Percentiles rank a stretch among this genome's conserved stretches.
Conservation (phyloP, 2,888 invertebrate species). For the Ophion ventricosus region DNA sequence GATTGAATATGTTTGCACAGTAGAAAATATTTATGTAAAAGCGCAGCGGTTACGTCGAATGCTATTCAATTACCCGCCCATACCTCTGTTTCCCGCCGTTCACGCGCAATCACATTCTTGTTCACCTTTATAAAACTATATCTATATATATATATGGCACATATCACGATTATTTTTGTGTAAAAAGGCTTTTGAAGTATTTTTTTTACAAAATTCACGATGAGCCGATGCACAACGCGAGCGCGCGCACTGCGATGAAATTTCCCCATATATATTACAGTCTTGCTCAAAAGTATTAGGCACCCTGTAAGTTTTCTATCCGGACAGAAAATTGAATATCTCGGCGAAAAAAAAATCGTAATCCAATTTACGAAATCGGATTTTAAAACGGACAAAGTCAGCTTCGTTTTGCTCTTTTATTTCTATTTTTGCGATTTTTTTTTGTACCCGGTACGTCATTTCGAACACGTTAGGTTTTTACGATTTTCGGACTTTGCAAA, state of each 20-base stretch:
- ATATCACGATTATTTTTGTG: conserved; percentile 34
- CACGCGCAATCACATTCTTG: conserved; percentile 5
- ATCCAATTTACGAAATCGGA: no score
- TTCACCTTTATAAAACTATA: not conserved
- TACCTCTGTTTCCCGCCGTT: not conserved
- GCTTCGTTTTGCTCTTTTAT: no score
- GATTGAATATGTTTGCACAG: conserved; percentile 47
- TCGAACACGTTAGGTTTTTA: no score
- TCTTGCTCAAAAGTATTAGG: no score
- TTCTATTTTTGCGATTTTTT: no score
- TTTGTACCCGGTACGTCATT: no score
- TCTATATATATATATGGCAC: conserved; percentile 9
- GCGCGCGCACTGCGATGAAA: conserved; percentile 47
- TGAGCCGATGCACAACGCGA: conserved; percentile 38
- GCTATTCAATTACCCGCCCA: conserved; percentile 14
- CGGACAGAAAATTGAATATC: no score
- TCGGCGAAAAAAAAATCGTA: no score
- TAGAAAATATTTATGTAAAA: conserved; percentile 36
- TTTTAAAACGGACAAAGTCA: no score
- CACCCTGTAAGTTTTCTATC: no score
- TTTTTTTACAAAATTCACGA: conserved; percentile 10
- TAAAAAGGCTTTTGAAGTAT: conserved; percentile 26
- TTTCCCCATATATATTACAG: conserved; percentile 37
- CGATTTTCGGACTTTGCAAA: no score
- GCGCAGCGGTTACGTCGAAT: conserved; percentile 27